Evolutionary conservation across 2,888 invertebrate genomes (phyloP).

Genomic region (Coecobrya sp.): DNA sequence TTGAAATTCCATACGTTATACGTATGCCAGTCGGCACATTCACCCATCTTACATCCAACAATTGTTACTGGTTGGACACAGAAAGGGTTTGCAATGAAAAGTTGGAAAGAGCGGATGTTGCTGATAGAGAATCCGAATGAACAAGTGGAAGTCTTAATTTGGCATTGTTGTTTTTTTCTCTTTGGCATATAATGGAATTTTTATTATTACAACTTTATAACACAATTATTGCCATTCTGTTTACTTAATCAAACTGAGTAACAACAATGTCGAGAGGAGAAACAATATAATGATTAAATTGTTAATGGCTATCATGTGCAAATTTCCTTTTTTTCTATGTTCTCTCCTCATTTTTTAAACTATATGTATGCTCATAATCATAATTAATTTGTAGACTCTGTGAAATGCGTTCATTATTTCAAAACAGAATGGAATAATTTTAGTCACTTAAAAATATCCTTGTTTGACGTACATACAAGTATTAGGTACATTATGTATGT

Average conservation of each 20-base stretch:
- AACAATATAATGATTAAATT: constrained; percentile 22
- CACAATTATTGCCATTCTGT: constrained; percentile 51
- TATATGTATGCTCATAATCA: too few relatives aligned
- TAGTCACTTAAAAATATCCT: too few relatives aligned
- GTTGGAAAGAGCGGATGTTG: constrained; percentile 44
- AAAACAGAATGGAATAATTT: too few relatives aligned
- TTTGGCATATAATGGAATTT: not conserved
- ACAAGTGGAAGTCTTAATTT: constrained; percentile 76
- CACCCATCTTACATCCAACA: not conserved
- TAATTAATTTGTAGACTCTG: too few relatives aligned
- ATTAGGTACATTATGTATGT: too few relatives aligned
- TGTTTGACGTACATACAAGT: too few relatives aligned
- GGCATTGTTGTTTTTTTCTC: constrained; percentile 65
- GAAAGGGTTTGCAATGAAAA: not conserved
- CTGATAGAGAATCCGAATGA: constrained; percentile 49
- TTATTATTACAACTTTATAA: constrained; percentile 46
- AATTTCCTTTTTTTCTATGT: not conserved
- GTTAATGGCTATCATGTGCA: constrained; percentile 1
- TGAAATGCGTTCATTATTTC: too few relatives aligned
- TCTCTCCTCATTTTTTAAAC: too few relatives aligned
- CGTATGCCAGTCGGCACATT: not conserved
- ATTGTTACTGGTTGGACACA: constrained; percentile 30
- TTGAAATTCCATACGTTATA: not conserved
- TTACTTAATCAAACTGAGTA: constrained; percentile 52
- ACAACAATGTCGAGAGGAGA: constrained; percentile 26